Conservation (phyloP, 35 echinoderm and acorn worm species). For the Ptychodera flava region DNA sequence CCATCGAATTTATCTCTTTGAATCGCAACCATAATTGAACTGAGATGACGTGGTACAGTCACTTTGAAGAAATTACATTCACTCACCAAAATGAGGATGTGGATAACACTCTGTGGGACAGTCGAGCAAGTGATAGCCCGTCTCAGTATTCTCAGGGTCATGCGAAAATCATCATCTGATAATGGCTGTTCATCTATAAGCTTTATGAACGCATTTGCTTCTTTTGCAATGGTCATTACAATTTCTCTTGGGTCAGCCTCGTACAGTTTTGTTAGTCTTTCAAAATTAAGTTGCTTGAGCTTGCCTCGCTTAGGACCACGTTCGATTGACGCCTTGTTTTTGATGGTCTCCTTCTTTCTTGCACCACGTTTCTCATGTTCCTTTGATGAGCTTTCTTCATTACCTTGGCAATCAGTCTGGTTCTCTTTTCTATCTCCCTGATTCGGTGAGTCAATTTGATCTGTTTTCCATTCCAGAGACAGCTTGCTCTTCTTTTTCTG, state of each 20-base stretch:
- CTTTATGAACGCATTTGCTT: background rate
- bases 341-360: no score
- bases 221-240: background rate
- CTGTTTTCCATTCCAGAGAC: no score
- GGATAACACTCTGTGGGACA: background rate
- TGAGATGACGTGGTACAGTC: background rate
- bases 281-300: no score
- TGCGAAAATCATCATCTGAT: background rate
- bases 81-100: background rate
- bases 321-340: no score
- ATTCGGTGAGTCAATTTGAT: no score
- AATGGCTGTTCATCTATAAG: background rate
- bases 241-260: background rate
- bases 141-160: background rate
- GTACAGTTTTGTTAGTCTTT: no score
- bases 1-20: background rate
- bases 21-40: background rate
- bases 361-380: no score
- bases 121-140: background rate
- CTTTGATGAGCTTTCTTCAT: no score
- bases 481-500: no score
- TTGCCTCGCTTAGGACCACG: no score
- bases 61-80: background rate
- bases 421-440: no score
- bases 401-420: no score